Percentiles rank a stretch among this genome's conserved stretches.
Conservation (phyloP, 2,113 vertebrate species). For the Toxotes chatareus region DNA sequence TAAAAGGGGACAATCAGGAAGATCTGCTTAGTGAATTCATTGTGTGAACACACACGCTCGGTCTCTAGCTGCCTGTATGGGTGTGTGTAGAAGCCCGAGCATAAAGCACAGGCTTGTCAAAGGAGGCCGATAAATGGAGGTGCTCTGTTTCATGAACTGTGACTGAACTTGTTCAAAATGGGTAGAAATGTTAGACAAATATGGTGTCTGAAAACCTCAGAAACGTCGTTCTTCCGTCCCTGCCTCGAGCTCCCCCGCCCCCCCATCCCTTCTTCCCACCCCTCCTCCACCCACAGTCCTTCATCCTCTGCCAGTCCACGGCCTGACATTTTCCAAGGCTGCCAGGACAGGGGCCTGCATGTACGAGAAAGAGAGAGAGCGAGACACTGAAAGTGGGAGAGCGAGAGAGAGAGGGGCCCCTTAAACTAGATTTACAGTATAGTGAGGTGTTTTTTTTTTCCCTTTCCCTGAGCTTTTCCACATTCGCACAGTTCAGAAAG, state of each 20-base stretch:
- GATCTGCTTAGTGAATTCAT: not conserved
- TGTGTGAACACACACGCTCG: no score
- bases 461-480: slow-evolving; percentile 45
- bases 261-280: not conserved
- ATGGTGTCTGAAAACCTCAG: slow-evolving; percentile 68
- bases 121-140: slow-evolving; percentile 58
- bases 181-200: slow-evolving; percentile 77
- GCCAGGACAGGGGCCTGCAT: slow-evolving; percentile 60
- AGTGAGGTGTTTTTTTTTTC: slow-evolving; percentile 39
- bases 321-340: slow-evolving; percentile 74
- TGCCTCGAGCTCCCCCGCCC: not conserved
- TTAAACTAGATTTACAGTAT: slow-evolving; percentile 60
- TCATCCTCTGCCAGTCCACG: slow-evolving; percentile 77
- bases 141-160: slow-evolving; percentile 77
- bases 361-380: slow-evolving; percentile 37
- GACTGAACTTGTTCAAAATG: slow-evolving; percentile 77
- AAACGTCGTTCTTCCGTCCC: slow-evolving; percentile 64
- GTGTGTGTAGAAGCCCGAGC: not conserved
- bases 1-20: slow-evolving; percentile 1
- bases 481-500: slow-evolving; percentile 40
- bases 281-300: slow-evolving; percentile 60
- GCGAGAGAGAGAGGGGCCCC: slow-evolving; percentile 12
- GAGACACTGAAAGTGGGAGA: not conserved
- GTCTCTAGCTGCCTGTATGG: not conserved
- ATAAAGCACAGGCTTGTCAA: slow-evolving; percentile 56